A percentile compares a stretch with the other conserved stretches of the same genome.
Evolutionary conservation across 2,797 vertebrate genomes (phyloP).

Genomic region (Halcyon leucocephala): DNA sequence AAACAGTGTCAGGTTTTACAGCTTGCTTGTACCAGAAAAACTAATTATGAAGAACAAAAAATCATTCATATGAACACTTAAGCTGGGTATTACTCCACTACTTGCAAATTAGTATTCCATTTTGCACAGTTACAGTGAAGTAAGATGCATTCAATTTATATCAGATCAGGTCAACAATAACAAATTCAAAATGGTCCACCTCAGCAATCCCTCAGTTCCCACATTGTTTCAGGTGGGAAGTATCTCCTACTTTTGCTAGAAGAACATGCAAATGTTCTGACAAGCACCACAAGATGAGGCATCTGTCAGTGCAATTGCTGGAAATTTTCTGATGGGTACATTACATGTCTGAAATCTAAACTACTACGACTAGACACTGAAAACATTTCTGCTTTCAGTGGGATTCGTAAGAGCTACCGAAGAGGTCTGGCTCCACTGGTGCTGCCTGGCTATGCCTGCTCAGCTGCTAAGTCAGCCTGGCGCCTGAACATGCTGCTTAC

Average conservation of each 20-base stretch:
- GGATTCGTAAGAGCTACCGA: neutral
- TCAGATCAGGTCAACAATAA: neutral
- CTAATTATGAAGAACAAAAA: neutral
- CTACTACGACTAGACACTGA: neutral
- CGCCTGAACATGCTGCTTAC: neutral
- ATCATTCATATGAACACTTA: neutral
- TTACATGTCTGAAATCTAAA: neutral
- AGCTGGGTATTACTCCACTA: neutral
- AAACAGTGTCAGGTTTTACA: neutral
- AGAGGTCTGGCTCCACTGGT: neutral
- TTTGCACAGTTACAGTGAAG: neutral
- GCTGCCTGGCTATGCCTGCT: neutral
- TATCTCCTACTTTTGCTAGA: neutral
- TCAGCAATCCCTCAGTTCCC: neutral
- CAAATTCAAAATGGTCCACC: neutral
- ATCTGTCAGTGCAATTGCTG: neutral
- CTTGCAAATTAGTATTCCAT: neutral
- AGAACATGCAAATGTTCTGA: neutral
- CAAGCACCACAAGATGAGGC: neutral
- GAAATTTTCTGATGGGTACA: neutral
- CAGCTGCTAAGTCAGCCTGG: neutral
- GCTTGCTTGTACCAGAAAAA: neutral
- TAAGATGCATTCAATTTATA: neutral
- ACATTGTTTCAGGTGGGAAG: neutral
- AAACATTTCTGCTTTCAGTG: neutral